Percentiles rank a stretch among this genome's conserved stretches.
Conservation (phyloP, 2,113 vertebrate species). For the Catharus bicknelli region DNA sequence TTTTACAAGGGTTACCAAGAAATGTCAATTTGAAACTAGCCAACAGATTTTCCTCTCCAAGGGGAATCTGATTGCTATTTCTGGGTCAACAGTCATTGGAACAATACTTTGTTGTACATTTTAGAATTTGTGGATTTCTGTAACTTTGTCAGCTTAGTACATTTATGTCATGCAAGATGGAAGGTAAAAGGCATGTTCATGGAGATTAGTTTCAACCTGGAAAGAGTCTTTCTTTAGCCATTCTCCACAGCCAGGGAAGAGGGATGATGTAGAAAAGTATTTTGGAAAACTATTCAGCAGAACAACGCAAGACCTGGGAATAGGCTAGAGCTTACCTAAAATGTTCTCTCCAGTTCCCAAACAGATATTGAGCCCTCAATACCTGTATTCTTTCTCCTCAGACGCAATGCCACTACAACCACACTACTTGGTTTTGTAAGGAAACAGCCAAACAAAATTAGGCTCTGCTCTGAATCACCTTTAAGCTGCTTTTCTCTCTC, state of each 20-base stretch:
- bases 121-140: not conserved
- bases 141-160: not conserved
- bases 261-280: not conserved
- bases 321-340: not conserved
- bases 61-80: not conserved
- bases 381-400: not conserved
- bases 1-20: conserved; percentile 27
- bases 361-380: not conserved
- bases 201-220: not conserved
- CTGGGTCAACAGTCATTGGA: not conserved
- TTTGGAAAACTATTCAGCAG: not conserved
- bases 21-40: not conserved
- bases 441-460: not conserved
- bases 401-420: not conserved
- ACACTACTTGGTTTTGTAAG: not conserved
- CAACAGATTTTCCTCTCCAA: not conserved
- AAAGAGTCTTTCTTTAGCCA: not conserved
- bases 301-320: not conserved
- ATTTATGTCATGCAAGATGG: not conserved
- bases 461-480: not conserved
- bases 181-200: not conserved
- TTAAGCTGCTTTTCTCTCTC: not conserved
- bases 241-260: not conserved
- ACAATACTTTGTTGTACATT: not conserved
- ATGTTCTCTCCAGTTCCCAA: not conserved